Evolutionary conservation across 2,888 invertebrate species (phyloP).

Genomic region (Sepiola atlantica): DNA sequence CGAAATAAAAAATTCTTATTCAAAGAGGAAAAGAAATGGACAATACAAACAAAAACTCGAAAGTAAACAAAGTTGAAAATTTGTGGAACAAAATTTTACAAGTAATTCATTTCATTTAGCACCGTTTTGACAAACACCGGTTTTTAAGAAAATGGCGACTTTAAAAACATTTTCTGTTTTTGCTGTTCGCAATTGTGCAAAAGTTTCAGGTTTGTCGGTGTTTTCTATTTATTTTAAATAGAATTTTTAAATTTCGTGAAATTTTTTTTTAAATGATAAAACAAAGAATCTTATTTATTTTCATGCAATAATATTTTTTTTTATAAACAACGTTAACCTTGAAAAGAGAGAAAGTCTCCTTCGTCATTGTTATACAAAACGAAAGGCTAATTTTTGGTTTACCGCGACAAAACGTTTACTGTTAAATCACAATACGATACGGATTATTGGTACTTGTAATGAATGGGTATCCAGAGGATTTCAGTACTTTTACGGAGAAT

Average conservation of each 20-base stretch:
- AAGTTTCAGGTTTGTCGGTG: not conserved
- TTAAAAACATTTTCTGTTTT: not conserved
- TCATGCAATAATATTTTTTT: not conserved
- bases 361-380: too few relatives aligned
- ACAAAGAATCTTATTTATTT: not conserved
- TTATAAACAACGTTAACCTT: not conserved
- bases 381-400: too few relatives aligned
- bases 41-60: too few relatives aligned
- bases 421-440: too few relatives aligned
- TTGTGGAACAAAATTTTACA: not conserved
- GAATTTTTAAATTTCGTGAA: not conserved
- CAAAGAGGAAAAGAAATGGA: too few relatives aligned
- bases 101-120: not conserved
- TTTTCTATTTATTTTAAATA: not conserved
- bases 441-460: too few relatives aligned
- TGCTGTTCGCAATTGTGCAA: not conserved
- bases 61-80: not conserved
- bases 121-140: not conserved
- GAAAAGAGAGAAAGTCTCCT: not conserved
- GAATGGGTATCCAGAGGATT: too few relatives aligned
- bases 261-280: not conserved
- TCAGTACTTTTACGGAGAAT: too few relatives aligned
- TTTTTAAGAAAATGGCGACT: not conserved
- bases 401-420: too few relatives aligned
- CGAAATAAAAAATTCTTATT: too few relatives aligned